Conservation (phyloP, 2,797 vertebrate species). For the Corythornis leucogaster region DNA sequence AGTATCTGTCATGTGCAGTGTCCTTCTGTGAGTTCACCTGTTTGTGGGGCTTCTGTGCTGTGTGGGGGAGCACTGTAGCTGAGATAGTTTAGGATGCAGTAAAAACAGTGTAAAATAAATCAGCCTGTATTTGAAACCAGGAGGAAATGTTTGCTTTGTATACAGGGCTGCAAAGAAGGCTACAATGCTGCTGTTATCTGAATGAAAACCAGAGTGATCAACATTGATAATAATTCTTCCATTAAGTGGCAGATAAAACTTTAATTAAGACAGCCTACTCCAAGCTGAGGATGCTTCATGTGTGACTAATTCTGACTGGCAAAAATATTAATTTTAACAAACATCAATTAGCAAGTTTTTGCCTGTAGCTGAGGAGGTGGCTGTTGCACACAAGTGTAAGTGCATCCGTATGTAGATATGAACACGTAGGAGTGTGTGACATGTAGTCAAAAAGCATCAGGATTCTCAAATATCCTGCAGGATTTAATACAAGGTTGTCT, state of each 20-base stretch:
- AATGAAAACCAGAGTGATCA: constrained; percentile 25
- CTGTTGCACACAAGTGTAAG: not conserved
- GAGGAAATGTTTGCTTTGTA: constrained; percentile 30
- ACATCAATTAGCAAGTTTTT: constrained; percentile 21
- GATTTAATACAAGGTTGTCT: not conserved
- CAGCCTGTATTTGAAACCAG: constrained; percentile 2
- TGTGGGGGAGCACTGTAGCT: not conserved
- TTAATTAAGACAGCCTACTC: constrained; percentile 46
- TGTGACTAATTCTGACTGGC: constrained; percentile 26
- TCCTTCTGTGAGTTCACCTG: constrained; percentile 30
- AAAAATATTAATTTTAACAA: constrained; percentile 59
- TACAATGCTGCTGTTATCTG: not conserved
- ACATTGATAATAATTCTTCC: constrained; percentile 56
- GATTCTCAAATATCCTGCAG: not conserved
- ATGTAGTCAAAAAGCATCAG: not conserved
- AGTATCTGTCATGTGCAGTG: constrained; percentile 3
- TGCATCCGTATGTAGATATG: fast-evolving
- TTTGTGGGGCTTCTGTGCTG: constrained; percentile 25
- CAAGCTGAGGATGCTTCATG: not conserved
- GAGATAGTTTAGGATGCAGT: not conserved
- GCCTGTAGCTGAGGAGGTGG: not conserved
- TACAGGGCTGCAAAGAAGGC: not conserved
- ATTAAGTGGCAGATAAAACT: constrained; percentile 62
- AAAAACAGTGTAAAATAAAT: constrained; percentile 1
- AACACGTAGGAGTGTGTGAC: fast-evolving